Conservation (phyloP, 2,797 vertebrate genomes). For the Lutjanus campechanus region DNA sequence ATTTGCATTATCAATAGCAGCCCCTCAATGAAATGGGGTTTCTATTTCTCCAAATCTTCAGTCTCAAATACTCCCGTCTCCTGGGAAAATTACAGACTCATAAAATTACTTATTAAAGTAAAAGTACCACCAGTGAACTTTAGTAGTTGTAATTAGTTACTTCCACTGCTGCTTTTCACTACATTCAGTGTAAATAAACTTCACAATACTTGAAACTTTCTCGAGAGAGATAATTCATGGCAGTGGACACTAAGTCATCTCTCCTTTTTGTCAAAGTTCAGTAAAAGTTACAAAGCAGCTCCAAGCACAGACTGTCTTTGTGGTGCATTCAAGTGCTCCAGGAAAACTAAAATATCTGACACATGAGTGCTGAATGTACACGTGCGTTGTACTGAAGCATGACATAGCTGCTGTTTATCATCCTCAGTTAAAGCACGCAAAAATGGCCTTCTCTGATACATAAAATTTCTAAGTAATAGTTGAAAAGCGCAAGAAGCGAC, state of each 20-base stretch:
- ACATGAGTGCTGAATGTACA: neutral
- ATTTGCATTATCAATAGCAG: too few relatives aligned
- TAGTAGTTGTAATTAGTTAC: too few relatives aligned
- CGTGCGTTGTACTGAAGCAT: neutral
- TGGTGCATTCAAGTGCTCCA: slow-evolving; percentile 4
- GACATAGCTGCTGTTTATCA: neutral
- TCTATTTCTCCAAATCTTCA: too few relatives aligned
- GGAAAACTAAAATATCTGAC: neutral
- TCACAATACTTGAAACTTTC: neutral
- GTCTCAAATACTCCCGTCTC: too few relatives aligned
- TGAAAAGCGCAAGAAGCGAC: neutral
- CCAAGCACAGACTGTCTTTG: neutral
- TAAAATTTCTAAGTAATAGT: neutral
- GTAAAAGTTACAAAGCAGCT: neutral
- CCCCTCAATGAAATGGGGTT: too few relatives aligned
- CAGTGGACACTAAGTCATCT: neutral
- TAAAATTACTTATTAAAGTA: too few relatives aligned
- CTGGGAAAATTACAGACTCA: too few relatives aligned
- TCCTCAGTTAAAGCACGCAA: neutral
- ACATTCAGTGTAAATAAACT: neutral
- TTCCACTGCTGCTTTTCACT: too few relatives aligned
- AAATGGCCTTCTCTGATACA: neutral
- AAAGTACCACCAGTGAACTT: too few relatives aligned
- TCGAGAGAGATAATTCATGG: too few relatives aligned
- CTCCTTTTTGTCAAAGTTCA: neutral